Percentiles rank a stretch among this genome's conserved stretches.
Evolutionary conservation across 2,888 invertebrate species (phyloP).

Genomic region (Lasioglossum figueresi): DNA sequence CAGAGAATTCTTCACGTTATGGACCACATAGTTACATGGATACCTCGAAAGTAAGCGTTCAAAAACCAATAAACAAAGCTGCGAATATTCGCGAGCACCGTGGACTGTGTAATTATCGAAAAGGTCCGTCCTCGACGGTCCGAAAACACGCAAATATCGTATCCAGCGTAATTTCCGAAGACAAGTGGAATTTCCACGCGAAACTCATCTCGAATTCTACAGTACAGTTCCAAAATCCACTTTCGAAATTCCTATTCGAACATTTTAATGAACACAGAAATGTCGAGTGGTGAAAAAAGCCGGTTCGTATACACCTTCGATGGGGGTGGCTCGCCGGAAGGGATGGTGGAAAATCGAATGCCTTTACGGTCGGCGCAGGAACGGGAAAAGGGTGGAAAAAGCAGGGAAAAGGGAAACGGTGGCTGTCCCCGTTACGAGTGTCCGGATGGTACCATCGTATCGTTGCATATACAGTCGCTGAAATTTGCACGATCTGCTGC

Average conservation of each 20-base stretch:
- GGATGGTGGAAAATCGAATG: neutral
- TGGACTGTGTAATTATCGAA: neutral
- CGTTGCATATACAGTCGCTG: neutral
- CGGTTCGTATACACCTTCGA: neutral
- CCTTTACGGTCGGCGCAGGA: neutral
- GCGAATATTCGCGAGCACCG: neutral
- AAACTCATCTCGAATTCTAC: neutral
- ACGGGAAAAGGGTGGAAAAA: neutral
- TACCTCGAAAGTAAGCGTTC: neutral
- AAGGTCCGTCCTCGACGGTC: neutral
- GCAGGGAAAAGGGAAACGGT: neutral
- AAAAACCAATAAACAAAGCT: neutral
- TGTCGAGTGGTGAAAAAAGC: neutral
- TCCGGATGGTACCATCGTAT: neutral
- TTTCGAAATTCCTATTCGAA: neutral
- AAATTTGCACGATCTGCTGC: neutral
- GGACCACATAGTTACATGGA: no score
- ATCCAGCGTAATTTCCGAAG: neutral
- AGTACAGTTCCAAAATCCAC: neutral
- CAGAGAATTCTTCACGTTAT: no score
- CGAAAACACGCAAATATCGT: neutral
- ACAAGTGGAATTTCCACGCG: neutral
- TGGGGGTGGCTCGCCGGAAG: neutral
- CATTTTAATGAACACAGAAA: neutral
- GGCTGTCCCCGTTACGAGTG: constrained; percentile 22